Percentiles rank a stretch among this genome's conserved stretches.
These are phyloP conservation scores for Coenonympha glycerion DNA, from an alignment of 2,888 invertebrate species.

Conservation along the genomic window DNA sequence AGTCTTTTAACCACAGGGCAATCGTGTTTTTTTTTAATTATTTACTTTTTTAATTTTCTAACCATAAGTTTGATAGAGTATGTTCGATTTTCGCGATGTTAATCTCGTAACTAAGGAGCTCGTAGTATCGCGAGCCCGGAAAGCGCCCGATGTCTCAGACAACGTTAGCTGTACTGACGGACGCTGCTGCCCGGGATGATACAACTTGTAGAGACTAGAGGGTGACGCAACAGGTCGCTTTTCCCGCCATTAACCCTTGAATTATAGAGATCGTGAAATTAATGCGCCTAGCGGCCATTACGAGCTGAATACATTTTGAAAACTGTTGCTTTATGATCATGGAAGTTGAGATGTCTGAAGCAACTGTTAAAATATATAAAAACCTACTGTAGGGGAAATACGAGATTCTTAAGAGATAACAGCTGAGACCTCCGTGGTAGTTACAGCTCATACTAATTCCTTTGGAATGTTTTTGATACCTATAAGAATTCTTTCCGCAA, in stretches of 20 bases:
- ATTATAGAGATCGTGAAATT: slow-evolving; percentile 36
- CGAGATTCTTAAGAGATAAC: not conserved
- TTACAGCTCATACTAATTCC: no score
- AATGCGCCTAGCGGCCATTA: slow-evolving; percentile 34
- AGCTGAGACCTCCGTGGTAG: not conserved
- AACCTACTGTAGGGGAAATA: not conserved
- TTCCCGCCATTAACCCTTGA: slow-evolving; percentile 39
- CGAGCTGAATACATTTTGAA: slow-evolving; percentile 28
- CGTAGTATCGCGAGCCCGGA: slow-evolving; percentile 3
- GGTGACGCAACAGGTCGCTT: slow-evolving; percentile 43
- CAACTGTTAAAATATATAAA: no score
- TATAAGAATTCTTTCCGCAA: no score
- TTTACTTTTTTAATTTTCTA: no score
- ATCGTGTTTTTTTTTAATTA: no score
- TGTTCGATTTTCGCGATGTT: slow-evolving; percentile 12
- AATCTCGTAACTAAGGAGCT: not conserved
- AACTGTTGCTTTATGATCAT: slow-evolving; percentile 15
- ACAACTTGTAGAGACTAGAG: slow-evolving; percentile 25
- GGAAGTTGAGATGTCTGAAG: not conserved
- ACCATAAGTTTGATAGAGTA: no score
- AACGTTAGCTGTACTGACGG: slow-evolving; percentile 27
- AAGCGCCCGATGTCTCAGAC: slow-evolving; percentile 26
- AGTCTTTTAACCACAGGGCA: no score
- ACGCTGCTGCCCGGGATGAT: slow-evolving; percentile 9
- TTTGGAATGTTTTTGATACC: no score